Base-by-base conservation (phyloP, 2,888 invertebrate genomes). In the Caenorhabditis zanzibari region DNA sequence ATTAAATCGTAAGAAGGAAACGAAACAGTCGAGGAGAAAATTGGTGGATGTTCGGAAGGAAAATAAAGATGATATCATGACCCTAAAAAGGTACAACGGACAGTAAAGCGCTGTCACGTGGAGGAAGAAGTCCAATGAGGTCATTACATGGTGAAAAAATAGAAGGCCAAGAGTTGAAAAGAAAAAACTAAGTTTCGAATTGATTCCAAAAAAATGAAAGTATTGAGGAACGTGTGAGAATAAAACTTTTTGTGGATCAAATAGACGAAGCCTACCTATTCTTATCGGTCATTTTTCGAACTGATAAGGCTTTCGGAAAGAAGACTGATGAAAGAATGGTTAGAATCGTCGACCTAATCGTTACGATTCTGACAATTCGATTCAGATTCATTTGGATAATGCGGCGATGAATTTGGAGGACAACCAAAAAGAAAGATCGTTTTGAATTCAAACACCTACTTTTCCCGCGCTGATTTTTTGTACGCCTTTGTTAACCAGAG, bases 41-140 rank as follows among this genome's bases (percentile, higher is more conserved):
- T 52, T 49, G 72, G 35, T 59, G 73, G 68, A 72, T 73, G 73
- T 81, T 73, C 52, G 52, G 24, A 66, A 58, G 41, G 26, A 24
- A 26, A 14, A 56, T 1, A 38, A 35, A 79, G 72, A 66, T 66
- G 63, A 66, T 66, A 80, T 64, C 71, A 56, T 22, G 38, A 54
- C 35, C 35, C 66, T 58, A 49, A 19, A 47, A n/a, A 19, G 66
- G 58, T 56, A 49, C 58, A 56, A 56, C 47, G 58, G 22, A 26
- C 49, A 64, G 68, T n/a, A 24, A 44, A n/a, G n/a, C n/a, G n/a
- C 41, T 52, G 72, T 80, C 72, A 66, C 68, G 49, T 76, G 59
- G 22, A 44, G 32, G 58, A 59, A 38, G 19, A 5, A 68, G n/a
- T 49, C 49, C 19, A 24, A 19, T 24, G 44, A 49, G 66, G 19